Evolutionary conservation across 2,113 vertebrate species (phyloP), one percentile per base, ranked within the genome.

Genomic region (Protomyctophum bolini): DNA sequence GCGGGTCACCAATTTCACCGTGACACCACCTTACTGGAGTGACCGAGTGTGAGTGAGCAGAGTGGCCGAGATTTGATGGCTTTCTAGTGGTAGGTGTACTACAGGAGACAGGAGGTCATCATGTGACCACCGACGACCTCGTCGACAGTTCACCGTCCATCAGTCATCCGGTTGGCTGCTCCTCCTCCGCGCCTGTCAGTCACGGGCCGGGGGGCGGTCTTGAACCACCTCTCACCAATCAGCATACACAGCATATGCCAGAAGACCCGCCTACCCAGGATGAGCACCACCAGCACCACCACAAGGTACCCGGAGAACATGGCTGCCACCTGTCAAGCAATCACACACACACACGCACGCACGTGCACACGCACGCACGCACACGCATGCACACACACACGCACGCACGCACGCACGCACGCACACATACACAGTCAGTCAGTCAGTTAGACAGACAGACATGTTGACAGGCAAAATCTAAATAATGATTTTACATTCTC

Each of bases 291-390:
- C 62, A 88, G 64, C 49, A 86, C 28, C 60, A 87, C 80, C 69
- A 88, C 68, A 8, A 86, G 69, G 61, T 15, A 63, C 57, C 82
- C 75, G 46, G 82, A 87, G 68, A 87, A 66, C 85, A 85, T 86
- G 54, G 46, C 82, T 10, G 60, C 64, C 54, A 52, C 49, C 68
- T 67, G 14, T 4, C 61, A 41, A 70, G 3, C 33, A 41, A 41
- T 41, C 33, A 41, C 33, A 41, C 33, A 2, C 33, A 41, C 33
- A 2, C 33, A 41, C 33, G 4, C 33, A 41, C 33, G 5, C 33
- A 41, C 33, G 5, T n/a, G 46, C 59, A 62, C 33, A 41, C 33
- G 5, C 33, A 41, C 33, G 5, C 33, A 41, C 51, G 63, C 58
- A 63, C 33, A 41, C 33, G 5, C 33, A 41, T 3, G 5, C 33